phyloP scores from a whole-genome alignment of 2,888 invertebrate genomes.

The Sesamia inferens region DNA sequence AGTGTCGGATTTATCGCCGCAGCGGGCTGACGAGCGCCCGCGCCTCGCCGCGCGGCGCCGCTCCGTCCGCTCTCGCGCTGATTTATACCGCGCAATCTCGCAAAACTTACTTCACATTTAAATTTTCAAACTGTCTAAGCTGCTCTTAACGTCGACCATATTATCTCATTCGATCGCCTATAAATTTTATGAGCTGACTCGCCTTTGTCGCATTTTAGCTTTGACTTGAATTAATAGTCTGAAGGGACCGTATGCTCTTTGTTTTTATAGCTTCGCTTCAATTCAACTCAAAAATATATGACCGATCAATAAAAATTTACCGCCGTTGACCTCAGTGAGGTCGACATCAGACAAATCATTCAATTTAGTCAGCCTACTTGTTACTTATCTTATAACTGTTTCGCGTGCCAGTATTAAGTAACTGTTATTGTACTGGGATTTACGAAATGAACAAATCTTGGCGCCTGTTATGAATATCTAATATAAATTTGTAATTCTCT shows the following conservation, averaged over 20 bases:
- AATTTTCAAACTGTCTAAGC: constrained; percentile 90
- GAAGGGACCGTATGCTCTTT: constrained; percentile 78
- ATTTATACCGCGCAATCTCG: constrained; percentile 90
- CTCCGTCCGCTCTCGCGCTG: constrained; percentile 80
- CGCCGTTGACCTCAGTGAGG: constrained; percentile 39
- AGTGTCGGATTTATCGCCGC: constrained; percentile 87
- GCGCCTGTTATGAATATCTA: constrained; percentile 89
- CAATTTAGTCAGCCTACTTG: constrained; percentile 45
- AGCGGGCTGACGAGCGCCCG: constrained; percentile 79
- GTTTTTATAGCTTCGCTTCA: constrained; percentile 73
- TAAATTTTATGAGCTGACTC: constrained; percentile 90
- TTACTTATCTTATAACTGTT: constrained; percentile 72
- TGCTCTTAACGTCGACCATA: constrained; percentile 89
- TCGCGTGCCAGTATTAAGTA: constrained; percentile 72
- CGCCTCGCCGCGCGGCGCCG: constrained; percentile 71
- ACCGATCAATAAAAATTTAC: constrained; percentile 58
- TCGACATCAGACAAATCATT: constrained; percentile 40
- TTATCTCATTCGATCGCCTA: constrained; percentile 90
- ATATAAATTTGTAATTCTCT: constrained; percentile 88
- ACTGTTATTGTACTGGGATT: constrained; percentile 81
- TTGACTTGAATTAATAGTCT: constrained; percentile 86
- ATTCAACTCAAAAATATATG: constrained; percentile 65
- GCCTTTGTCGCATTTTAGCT: constrained; percentile 86
- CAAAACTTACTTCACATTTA: constrained; percentile 91
- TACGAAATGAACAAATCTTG: constrained; percentile 83